Conservation (phyloP, 2,113 vertebrate genomes). For the Motacilla tschutschensis region DNA sequence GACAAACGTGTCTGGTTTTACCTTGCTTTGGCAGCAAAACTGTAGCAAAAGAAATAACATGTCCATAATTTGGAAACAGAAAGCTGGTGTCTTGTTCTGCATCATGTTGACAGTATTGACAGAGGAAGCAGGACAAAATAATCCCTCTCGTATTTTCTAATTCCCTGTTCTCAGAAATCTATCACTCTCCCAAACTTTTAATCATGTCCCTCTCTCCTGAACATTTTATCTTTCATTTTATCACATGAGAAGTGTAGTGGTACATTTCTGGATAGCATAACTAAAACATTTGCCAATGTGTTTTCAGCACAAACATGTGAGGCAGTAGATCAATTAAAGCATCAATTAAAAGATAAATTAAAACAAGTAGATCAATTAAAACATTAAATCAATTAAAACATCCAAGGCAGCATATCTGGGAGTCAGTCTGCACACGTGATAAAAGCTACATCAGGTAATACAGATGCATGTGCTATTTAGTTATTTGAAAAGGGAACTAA, state of each 20-base stretch:
- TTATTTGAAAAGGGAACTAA: neutral
- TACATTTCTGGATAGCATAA: neutral
- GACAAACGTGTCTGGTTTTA: neutral
- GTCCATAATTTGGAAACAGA: neutral
- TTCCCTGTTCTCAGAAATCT: neutral
- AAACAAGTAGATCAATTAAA: no score
- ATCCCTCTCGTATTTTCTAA: neutral
- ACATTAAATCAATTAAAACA: neutral
- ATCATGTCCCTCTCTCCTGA: accelerated
- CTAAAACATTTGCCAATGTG: neutral
- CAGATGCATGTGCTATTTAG: neutral
- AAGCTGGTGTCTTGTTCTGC: neutral
- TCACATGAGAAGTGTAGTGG: accelerated
- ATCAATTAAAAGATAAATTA: no score
- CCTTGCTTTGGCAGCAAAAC: neutral
- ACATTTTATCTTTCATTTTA: neutral
- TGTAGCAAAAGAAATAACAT: neutral
- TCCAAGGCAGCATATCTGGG: neutral
- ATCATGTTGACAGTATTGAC: neutral
- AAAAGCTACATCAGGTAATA: neutral
- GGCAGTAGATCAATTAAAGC: neutral
- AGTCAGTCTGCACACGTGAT: neutral
- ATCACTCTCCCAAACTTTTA: neutral
- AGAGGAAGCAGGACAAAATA: neutral
- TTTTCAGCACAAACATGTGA: neutral